Percentiles rank a stretch among this genome's conserved stretches.
These are phyloP conservation scores for Acrobasis consociella DNA, from an alignment of 2,888 invertebrate genomes.

Conservation along the genomic window DNA sequence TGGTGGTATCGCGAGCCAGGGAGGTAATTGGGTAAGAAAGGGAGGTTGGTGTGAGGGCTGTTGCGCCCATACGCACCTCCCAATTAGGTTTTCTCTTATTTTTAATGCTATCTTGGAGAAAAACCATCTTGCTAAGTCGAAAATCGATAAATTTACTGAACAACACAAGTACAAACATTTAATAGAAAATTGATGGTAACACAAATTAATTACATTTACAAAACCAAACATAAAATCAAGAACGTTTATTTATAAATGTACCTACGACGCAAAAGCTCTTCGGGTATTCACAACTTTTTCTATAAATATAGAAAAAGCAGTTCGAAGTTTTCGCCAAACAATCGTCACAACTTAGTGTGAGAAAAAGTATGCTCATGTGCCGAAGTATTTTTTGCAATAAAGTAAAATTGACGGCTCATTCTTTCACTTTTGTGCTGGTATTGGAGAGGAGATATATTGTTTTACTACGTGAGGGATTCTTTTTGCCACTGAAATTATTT, in stretches of 20 bases:
- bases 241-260: no score
- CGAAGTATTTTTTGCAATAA: conserved; percentile 16
- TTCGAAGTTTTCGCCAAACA: conserved; percentile 17
- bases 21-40: conserved; percentile 30
- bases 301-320: conserved; percentile 28
- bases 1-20: conserved; percentile 30
- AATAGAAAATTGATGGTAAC: not conserved
- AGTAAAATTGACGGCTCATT: conserved; percentile 18
- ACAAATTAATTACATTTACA: no score
- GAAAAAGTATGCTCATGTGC: conserved; percentile 15
- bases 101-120: not conserved
- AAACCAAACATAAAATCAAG: no score
- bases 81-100: conserved; percentile 29
- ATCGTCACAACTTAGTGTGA: conserved; percentile 13
- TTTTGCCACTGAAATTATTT: not conserved
- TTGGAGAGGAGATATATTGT: not conserved
- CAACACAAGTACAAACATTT: no score
- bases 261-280: conserved; percentile 12
- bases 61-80: conserved; percentile 28
- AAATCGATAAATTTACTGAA: no score
- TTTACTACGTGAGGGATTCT: conserved; percentile 2
- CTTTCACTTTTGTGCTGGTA: conserved; percentile 3
- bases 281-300: conserved; percentile 27
- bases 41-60: conserved; percentile 23
- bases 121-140: not conserved